Evolutionary conservation across 2,888 invertebrate genomes (phyloP).

Genomic region (Dryocosmus kuriphilus): DNA sequence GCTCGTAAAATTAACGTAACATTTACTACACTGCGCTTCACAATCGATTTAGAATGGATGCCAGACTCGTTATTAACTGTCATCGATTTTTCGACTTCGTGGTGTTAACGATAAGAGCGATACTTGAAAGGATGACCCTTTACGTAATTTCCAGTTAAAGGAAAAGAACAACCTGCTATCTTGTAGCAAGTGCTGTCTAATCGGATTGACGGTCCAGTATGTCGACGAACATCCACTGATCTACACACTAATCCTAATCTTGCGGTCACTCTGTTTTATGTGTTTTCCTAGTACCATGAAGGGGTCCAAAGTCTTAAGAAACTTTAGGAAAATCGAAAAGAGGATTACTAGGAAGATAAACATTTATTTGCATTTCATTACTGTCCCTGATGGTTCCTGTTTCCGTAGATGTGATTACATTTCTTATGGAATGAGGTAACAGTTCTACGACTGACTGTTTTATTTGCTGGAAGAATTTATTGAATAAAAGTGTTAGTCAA

Average conservation of each 20-base stretch:
- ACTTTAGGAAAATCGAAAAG: neutral
- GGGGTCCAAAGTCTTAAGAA: neutral
- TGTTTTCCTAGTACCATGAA: slow-evolving; percentile 15
- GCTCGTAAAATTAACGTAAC: slow-evolving; percentile 43
- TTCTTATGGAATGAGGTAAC: too few species aligned
- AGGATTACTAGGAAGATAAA: neutral
- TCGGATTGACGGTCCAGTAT: slow-evolving; percentile 54
- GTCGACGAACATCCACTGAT: slow-evolving; percentile 45
- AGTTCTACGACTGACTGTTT: too few species aligned
- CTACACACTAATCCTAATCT: slow-evolving; percentile 49
- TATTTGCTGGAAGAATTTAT: neutral
- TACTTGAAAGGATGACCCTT: slow-evolving; percentile 40
- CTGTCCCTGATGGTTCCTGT: too few species aligned
- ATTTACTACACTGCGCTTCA: slow-evolving; percentile 40
- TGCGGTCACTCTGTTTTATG: slow-evolving; percentile 43
- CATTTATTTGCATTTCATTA: neutral
- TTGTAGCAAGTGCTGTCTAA: slow-evolving; percentile 58
- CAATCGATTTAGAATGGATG: slow-evolving; percentile 48
- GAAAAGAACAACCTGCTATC: slow-evolving; percentile 47
- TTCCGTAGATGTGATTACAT: too few species aligned
- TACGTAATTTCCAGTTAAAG: slow-evolving; percentile 49
- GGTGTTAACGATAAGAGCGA: slow-evolving; percentile 43
- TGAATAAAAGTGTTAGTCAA: too few species aligned
- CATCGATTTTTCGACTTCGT: slow-evolving; percentile 42
- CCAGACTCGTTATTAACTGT: slow-evolving; percentile 24